These are phyloP conservation scores for Pseudopleuronectes americanus DNA, from an alignment of 2,797 vertebrate species.

Conservation along the genomic window DNA sequence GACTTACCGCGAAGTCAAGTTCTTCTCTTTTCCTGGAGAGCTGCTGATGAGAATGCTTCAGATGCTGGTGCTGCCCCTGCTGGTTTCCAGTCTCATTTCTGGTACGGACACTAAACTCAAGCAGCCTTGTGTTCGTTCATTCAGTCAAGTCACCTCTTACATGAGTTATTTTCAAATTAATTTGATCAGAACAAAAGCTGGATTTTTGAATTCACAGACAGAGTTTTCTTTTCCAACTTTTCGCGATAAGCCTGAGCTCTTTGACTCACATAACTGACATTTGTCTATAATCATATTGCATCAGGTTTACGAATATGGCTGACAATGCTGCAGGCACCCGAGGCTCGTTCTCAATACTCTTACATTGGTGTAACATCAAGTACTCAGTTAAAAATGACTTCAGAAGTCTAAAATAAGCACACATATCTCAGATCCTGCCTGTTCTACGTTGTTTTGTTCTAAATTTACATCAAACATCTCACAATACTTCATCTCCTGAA, in stretches of 20 bases:
- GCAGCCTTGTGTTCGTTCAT: neutral
- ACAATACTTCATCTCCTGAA: neutral
- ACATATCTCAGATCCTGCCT: neutral
- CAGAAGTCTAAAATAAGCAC: slow-evolving; percentile 38
- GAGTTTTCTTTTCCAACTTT: neutral
- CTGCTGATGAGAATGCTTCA: slow-evolving; percentile 98
- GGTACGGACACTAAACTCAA: slow-evolving; percentile 75
- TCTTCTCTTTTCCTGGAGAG: slow-evolving; percentile 97
- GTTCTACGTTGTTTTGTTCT: slow-evolving; percentile 25
- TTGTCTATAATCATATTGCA: neutral
- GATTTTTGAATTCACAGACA: neutral
- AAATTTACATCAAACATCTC: slow-evolving; percentile 24
- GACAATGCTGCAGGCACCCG: neutral
- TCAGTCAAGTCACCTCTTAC: neutral
- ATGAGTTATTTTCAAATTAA: too few species aligned
- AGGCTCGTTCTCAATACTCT: neutral
- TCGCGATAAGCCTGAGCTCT: neutral
- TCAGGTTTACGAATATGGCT: slow-evolving; percentile 3
- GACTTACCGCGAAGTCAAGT: slow-evolving; percentile 92
- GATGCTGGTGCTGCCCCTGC: slow-evolving; percentile 95
- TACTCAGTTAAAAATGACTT: slow-evolving; percentile 9
- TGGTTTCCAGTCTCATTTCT: slow-evolving; percentile 98
- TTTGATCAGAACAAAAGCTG: too few species aligned
- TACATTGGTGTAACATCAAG: neutral
- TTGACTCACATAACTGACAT: too few species aligned